These are phyloP conservation scores for Microplitis demolitor DNA, from an alignment of 1,140 invertebrate species.

Conservation along the genomic window DNA sequence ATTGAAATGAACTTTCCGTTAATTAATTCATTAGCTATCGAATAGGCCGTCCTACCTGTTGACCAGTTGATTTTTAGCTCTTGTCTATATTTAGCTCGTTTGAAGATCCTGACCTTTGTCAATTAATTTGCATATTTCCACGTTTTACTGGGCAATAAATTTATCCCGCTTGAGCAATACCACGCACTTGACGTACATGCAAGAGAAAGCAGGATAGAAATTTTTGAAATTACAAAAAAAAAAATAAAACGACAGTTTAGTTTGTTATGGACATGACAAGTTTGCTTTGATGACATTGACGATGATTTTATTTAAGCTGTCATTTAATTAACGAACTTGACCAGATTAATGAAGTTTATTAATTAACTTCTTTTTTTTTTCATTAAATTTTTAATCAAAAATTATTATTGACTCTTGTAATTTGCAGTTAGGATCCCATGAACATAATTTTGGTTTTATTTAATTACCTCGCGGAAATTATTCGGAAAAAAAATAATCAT, in stretches of 20 bases:
- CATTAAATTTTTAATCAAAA: too few species aligned
- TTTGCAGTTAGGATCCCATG: too few species aligned
- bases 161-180: slow-evolving; percentile 53
- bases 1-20: slow-evolving; percentile 19
- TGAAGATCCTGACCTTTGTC: slow-evolving; percentile 56
- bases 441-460: too few species aligned
- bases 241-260: neutral
- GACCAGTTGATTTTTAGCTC: neutral
- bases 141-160: slow-evolving; percentile 58
- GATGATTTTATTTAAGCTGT: too few species aligned
- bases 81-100: slow-evolving; percentile 27
- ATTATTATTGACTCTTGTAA: too few species aligned
- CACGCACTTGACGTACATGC: slow-evolving; percentile 24
- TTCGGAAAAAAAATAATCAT: too few species aligned
- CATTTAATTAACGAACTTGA: too few species aligned
- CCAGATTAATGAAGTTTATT: too few species aligned
- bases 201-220: slow-evolving; percentile 10
- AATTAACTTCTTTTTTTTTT: too few species aligned
- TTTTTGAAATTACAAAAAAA: slow-evolving; percentile 26
- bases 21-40: slow-evolving; percentile 35
- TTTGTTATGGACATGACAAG: neutral
- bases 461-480: too few species aligned
- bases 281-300: neutral
- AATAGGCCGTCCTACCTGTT: slow-evolving; percentile 16
- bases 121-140: slow-evolving; percentile 56